Base-by-base conservation (phyloP, 1,140 invertebrate species). In the Agrilus planipennis region DNA sequence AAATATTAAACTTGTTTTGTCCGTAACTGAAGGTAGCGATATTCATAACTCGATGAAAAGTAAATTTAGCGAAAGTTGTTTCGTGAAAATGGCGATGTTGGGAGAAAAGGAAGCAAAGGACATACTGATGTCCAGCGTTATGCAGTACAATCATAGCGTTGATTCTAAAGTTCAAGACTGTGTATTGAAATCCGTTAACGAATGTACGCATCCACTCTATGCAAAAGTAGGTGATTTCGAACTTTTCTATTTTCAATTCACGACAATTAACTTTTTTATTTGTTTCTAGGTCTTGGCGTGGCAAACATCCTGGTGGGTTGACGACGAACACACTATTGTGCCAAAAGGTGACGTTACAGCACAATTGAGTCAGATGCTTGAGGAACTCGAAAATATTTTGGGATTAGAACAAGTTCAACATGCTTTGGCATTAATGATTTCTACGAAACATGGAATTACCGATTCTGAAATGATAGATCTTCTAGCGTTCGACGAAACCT, bases 401-500 rank as follows among this genome's bases (percentile, higher is more conserved):
- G 80, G 78, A 0, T 70, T 69, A 39, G 67, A 72, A 29, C 55
- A 70, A 67, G 55, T 69, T 6, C 61, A 66, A 54, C 68, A 57
- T 65, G 73, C 66, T 9, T 60, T 85, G n/a, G 75, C 78, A 1
- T 65, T 84, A 23, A 64, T 84, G 12, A 76, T 77, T 2, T 75
- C 75, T 4, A 70, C 80, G 4, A 71, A 79, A 25, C 70, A 76
- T 50, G 82, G 84, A 0, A 60, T 86, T n/a, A 73, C 75, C 10
- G 76, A 81, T 51, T 76, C 74, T 4, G 84, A 86, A 63, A 74
- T 84, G 58, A 59, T 84, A 45, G 82, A 86, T 60, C 60, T 86
- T 12, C 51, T 86, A 19, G 77, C 80, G 1, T 69, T 76, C 42
- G 77, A 83, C 56, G 69, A 76, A n/a, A 65, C 67, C 34, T 82